phyloP scores from a whole-genome alignment of 2,797 vertebrate genomes.

The Hylomyscus alleni region DNA sequence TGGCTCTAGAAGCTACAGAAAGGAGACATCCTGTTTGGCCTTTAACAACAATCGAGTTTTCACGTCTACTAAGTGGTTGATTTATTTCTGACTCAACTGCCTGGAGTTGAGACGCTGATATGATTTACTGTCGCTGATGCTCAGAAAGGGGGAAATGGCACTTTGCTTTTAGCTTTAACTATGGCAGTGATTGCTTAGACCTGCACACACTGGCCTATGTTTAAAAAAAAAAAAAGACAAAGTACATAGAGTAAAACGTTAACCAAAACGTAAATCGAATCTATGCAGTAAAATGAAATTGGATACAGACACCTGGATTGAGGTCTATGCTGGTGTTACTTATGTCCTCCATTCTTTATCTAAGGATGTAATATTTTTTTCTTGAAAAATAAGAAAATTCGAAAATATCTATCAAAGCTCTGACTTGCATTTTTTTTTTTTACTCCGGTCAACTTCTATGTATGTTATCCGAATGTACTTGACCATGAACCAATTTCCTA shows the following conservation, averaged over 20 bases:
- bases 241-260: background rate
- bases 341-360: background rate
- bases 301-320: background rate
- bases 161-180: background rate
- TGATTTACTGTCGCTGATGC: background rate
- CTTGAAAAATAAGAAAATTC: background rate
- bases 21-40: background rate
- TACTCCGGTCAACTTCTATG: background rate
- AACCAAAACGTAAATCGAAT: background rate
- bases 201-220: background rate
- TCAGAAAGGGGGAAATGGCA: background rate
- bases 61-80: background rate
- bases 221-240: background rate
- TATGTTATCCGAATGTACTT: background rate
- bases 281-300: background rate
- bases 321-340: accelerated
- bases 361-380: background rate
- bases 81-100: background rate
- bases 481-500: background rate
- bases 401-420: background rate
- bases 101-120: background rate
- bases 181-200: background rate
- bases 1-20: background rate
- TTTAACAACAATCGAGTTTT: background rate
- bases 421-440: background rate